phyloP scores from a whole-genome alignment of 2,888 invertebrate genomes.

The Allophyes oxyacanthae region DNA sequence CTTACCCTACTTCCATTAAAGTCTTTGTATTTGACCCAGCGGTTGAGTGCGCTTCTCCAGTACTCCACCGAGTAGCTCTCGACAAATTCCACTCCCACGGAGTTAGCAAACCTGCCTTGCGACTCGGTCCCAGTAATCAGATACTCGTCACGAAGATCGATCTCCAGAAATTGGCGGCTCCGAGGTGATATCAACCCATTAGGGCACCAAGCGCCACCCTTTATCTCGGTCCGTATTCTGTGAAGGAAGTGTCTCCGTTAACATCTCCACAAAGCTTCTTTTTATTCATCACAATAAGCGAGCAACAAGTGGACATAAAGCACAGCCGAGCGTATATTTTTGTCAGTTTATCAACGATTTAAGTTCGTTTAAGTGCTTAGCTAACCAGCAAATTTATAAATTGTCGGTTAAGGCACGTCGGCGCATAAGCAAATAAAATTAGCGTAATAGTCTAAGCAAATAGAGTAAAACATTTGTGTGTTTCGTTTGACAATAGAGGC shows the following conservation, averaged over 20 bases:
- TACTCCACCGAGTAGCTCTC: constrained; percentile 95
- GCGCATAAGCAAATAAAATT: constrained; percentile 74
- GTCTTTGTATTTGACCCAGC: constrained; percentile 95
- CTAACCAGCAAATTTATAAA: constrained; percentile 57
- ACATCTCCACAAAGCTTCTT: constrained; percentile 27
- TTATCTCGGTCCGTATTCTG: constrained; percentile 95
- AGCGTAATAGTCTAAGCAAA: constrained; percentile 72
- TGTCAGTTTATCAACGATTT: constrained; percentile 53
- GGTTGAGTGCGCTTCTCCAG: constrained; percentile 91
- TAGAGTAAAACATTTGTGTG: constrained; percentile 70
- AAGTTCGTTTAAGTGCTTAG: constrained; percentile 50
- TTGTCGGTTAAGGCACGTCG: constrained; percentile 58
- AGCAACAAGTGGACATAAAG: constrained; percentile 51
- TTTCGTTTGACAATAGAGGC: constrained; percentile 75
- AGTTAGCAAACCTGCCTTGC: constrained; percentile 97
- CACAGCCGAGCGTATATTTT: constrained; percentile 35
- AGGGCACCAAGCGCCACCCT: constrained; percentile 98
- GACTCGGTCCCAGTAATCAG: constrained; percentile 96
- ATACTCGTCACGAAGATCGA: constrained; percentile 93
- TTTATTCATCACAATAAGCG: constrained; percentile 48
- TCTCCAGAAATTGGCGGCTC: constrained; percentile 95
- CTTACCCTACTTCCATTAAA: constrained; percentile 93
- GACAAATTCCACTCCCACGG: constrained; percentile 96
- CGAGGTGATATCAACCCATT: constrained; percentile 93
- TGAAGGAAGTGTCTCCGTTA: constrained; percentile 40